Percentiles rank a stretch among this genome's conserved stretches.
phyloP scores from a whole-genome alignment of 1,140 invertebrate genomes.

The Colletes gigas region DNA sequence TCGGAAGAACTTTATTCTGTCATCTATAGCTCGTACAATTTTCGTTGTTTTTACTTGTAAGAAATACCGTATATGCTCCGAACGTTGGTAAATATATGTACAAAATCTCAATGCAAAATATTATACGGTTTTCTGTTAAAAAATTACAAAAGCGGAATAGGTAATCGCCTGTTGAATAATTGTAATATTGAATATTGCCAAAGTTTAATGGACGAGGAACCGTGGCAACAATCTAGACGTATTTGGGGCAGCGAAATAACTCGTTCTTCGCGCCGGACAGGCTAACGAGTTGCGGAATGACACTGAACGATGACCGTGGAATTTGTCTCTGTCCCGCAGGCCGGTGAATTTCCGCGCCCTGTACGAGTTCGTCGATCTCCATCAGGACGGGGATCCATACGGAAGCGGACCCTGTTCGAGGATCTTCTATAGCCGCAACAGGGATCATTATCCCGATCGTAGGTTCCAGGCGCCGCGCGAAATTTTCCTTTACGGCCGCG shows the following conservation, averaged over 20 bases:
- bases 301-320: not conserved
- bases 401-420: slow-evolving; percentile 86
- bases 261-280: not conserved
- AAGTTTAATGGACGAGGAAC: too few species aligned
- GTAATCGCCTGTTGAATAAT: too few species aligned
- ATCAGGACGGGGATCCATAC: slow-evolving; percentile 90
- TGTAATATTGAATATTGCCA: too few species aligned
- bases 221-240: not conserved
- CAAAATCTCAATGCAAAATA: too few species aligned
- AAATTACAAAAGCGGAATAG: too few species aligned
- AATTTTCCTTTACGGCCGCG: slow-evolving; percentile 92
- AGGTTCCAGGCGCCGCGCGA: slow-evolving; percentile 88
- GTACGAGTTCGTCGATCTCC: slow-evolving; percentile 94
- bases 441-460: slow-evolving; percentile 81
- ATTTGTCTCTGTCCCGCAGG: slow-evolving; percentile 78
- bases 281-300: not conserved
- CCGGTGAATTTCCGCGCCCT: slow-evolving; percentile 91
- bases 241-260: not conserved
- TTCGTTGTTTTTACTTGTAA: too few species aligned
- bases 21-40: too few species aligned
- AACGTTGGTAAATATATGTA: too few species aligned
- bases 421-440: slow-evolving; percentile 84
- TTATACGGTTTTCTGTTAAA: too few species aligned
- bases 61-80: too few species aligned
- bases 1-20: too few species aligned